A percentile compares a stretch with the other conserved stretches of the same genome.
phyloP scores from a whole-genome alignment of 2,113 vertebrate species.

The Nycticryphes semicollaris region DNA sequence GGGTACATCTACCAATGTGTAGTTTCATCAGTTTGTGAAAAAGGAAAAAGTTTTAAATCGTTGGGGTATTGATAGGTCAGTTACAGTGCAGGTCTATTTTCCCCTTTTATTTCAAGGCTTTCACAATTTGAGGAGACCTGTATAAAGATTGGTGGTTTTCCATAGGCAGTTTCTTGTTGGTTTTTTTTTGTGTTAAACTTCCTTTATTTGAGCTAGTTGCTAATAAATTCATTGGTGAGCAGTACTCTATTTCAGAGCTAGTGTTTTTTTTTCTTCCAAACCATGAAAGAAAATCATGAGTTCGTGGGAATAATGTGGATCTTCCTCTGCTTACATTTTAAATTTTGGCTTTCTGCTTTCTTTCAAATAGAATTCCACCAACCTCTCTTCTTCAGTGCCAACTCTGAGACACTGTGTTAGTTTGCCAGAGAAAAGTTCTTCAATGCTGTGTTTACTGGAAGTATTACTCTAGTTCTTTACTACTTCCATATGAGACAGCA shows the following conservation, averaged over 20 bases:
- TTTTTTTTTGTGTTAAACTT: not conserved
- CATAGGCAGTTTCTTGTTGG: not conserved
- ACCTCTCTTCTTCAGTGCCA: not conserved
- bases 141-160: not conserved
- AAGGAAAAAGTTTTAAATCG: not conserved
- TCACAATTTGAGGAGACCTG: not conserved
- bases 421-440: not conserved
- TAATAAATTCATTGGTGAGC: not conserved
- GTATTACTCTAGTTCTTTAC: not conserved
- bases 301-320: not conserved
- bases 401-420: not conserved
- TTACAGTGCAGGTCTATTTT: not conserved
- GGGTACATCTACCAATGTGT: not conserved
- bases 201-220: not conserved
- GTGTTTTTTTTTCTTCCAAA: not conserved
- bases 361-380: not conserved
- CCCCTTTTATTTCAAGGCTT: not conserved
- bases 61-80: not conserved
- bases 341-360: not conserved
- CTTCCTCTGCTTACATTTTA: not conserved
- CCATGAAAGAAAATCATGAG: not conserved
- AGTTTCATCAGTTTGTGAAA: not conserved
- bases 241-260: not conserved
- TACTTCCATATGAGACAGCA: not conserved
- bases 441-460: not conserved